phyloP scores from a whole-genome alignment of 2,888 invertebrate species.

The Seira sanloemensis region DNA sequence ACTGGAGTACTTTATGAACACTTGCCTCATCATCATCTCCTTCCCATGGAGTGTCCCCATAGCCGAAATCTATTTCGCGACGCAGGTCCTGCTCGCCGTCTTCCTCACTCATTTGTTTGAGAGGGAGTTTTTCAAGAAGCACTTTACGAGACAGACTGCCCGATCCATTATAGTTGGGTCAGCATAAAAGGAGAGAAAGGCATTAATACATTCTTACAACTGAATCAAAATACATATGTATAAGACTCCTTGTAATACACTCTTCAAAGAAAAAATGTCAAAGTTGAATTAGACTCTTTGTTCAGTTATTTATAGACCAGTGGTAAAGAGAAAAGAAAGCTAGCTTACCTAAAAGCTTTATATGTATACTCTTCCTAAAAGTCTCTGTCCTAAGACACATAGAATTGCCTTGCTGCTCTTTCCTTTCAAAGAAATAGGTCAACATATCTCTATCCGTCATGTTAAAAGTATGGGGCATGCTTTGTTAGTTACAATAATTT shows the following conservation, averaged over 20 bases:
- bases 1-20: conserved; percentile 28
- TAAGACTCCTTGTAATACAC: too few relatives aligned
- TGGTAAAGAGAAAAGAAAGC: too few relatives aligned
- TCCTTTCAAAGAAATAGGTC: background rate
- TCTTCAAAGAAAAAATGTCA: background rate
- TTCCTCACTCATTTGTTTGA: conserved; percentile 56
- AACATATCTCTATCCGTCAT: background rate
- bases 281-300: background rate
- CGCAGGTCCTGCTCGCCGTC: conserved; percentile 57
- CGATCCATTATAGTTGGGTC: conserved; percentile 39
- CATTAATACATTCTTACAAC: too few relatives aligned
- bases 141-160: conserved; percentile 52
- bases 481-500: too few relatives aligned
- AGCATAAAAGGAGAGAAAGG: too few relatives aligned
- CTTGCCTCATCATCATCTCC: conserved; percentile 36
- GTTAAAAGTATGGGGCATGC: too few relatives aligned
- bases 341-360: too few relatives aligned
- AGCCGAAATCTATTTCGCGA: conserved; percentile 62
- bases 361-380: background rate
- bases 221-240: too few relatives aligned
- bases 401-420: background rate
- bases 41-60: conserved; percentile 49
- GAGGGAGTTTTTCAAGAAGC: conserved; percentile 56
- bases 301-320: background rate
- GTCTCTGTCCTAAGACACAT: background rate